Evolutionary conservation across 2,797 vertebrate species (phyloP).

Genomic region (Phrynocephalus guinanensis): DNA sequence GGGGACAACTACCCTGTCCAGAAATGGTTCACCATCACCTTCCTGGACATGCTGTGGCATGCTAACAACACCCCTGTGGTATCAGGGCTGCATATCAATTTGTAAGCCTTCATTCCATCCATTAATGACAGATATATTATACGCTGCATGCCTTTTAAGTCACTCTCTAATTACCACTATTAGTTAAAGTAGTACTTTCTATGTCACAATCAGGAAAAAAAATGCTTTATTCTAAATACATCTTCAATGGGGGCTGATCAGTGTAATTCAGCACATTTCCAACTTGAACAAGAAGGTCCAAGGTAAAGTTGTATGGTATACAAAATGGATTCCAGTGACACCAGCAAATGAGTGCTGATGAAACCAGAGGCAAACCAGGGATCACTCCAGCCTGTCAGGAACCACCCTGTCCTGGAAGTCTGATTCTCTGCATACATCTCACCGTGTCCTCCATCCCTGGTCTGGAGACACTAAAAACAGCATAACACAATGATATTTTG

Average conservation of each 20-base stretch:
- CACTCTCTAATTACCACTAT: not conserved
- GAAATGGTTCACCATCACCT: not conserved
- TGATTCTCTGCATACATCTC: not conserved
- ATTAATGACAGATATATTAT: not conserved
- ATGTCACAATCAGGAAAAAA: not conserved
- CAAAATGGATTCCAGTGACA: not conserved
- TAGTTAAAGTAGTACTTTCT: not conserved
- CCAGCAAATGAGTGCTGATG: not conserved
- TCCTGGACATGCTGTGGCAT: not conserved
- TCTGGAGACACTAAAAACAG: not conserved
- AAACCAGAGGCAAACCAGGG: slow-evolving; percentile 6
- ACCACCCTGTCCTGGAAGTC: not conserved
- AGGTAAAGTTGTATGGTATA: not conserved
- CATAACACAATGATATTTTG: not conserved
- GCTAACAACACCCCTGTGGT: not conserved
- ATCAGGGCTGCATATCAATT: not conserved
- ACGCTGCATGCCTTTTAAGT: not conserved
- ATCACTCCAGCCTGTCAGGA: not conserved
- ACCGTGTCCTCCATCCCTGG: not conserved
- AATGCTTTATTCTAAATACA: not conserved
- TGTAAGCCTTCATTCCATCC: not conserved
- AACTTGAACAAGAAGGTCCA: not conserved
- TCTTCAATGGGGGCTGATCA: not conserved
- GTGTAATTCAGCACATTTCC: not conserved
- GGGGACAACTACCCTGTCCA: not conserved